Evolutionary conservation across 2,113 vertebrate species (phyloP).

Genomic region (Bos indicus): DNA sequence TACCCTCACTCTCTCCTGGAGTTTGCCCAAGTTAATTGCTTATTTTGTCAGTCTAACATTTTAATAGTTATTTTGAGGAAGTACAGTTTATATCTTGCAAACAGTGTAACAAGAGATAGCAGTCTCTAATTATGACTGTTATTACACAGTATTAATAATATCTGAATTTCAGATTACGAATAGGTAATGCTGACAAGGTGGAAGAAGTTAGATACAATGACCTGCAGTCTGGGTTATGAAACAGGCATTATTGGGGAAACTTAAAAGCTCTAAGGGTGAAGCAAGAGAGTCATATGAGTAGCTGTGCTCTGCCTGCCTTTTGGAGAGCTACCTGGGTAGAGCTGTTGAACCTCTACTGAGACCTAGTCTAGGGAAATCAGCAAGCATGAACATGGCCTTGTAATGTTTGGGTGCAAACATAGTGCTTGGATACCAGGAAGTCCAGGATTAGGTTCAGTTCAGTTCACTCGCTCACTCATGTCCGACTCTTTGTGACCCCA

Average conservation of each 20-base stretch:
- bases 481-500: neutral
- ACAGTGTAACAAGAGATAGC: neutral
- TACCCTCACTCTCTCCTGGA: neutral
- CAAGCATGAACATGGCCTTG: neutral
- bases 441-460: neutral
- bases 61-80: slow-evolving; percentile 8
- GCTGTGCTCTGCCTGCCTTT: neutral
- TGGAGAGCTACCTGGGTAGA: neutral
- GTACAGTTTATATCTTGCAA: neutral
- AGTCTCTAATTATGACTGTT: neutral
- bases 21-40: neutral
- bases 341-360: neutral
- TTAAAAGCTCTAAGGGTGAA: neutral
- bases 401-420: neutral
- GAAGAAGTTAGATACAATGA: neutral
- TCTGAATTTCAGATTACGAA: neutral
- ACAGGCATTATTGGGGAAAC: neutral
- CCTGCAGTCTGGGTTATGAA: neutral
- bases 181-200: neutral
- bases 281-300: neutral
- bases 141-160: neutral
- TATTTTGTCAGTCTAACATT: neutral
- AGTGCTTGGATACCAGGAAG: neutral
- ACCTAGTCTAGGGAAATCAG: neutral
- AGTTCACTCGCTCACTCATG: neutral